Evolutionary conservation across 2,113 vertebrate species (phyloP).

Genomic region (Galbula dea): DNA sequence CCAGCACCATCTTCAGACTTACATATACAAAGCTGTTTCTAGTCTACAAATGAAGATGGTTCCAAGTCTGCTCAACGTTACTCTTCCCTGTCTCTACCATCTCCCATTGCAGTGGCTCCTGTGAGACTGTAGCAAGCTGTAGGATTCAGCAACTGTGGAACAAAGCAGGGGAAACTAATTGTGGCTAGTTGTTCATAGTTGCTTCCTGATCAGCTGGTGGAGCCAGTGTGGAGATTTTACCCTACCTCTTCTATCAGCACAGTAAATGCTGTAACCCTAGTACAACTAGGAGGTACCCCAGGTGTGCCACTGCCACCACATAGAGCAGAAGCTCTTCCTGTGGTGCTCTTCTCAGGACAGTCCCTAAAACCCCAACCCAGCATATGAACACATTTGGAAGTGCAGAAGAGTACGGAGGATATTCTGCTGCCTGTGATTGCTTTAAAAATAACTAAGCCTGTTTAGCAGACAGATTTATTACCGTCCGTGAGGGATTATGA

Average conservation of each 20-base stretch:
- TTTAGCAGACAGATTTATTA: slow-evolving; percentile 29
- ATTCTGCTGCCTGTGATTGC: not conserved
- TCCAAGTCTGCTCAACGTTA: not conserved
- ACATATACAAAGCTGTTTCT: not conserved
- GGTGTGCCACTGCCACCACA: not conserved
- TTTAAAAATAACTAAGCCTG: slow-evolving; percentile 28
- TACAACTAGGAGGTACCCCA: not conserved
- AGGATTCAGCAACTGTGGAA: not conserved
- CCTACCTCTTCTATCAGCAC: not conserved
- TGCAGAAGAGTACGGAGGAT: not conserved
- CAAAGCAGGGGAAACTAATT: not conserved
- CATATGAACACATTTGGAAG: rapidly evolving
- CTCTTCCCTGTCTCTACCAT: not conserved
- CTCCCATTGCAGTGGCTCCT: not conserved
- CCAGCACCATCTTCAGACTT: not conserved
- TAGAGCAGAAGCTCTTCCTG: rapidly evolving
- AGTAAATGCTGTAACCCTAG: not conserved
- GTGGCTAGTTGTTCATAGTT: not conserved
- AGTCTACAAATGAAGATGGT: not conserved
- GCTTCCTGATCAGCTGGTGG: not conserved
- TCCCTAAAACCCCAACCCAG: not conserved
- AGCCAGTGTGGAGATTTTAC: not conserved
- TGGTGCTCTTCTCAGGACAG: not conserved
- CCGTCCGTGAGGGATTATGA: not conserved
- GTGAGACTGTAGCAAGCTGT: not conserved